Conservation (phyloP, 2,113 vertebrate species). For the Oostethus manadensis region DNA sequence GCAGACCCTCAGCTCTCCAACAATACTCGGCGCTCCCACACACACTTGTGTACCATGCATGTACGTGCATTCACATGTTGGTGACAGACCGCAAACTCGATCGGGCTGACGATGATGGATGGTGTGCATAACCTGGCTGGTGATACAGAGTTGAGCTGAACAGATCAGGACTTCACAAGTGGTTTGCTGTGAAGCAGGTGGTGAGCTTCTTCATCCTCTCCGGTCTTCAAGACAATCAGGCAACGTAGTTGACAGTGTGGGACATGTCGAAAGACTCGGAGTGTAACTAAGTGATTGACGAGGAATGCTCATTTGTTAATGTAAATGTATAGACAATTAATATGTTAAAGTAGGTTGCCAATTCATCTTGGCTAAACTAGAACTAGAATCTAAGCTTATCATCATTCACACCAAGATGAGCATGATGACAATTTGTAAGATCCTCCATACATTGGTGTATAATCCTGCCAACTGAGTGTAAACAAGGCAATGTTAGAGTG, state of each 20-base stretch:
- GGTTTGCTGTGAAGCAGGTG: slow-evolving; percentile 28
- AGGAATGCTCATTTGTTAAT: neutral
- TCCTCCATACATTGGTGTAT: slow-evolving; percentile 46
- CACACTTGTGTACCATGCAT: slow-evolving; percentile 26
- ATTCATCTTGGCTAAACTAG: slow-evolving; percentile 30
- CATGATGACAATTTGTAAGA: slow-evolving; percentile 56
- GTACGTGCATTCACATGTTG: slow-evolving; percentile 41
- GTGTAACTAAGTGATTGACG: no score
- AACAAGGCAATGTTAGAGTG: slow-evolving; percentile 68
- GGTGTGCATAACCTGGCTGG: slow-evolving; percentile 61
- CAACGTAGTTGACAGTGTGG: neutral
- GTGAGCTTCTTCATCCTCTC: neutral
- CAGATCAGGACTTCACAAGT: slow-evolving; percentile 60
- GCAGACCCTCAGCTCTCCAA: slow-evolving; percentile 65
- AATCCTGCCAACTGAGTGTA: slow-evolving; percentile 55
- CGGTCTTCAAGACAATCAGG: slow-evolving; percentile 8
- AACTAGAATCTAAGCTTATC: slow-evolving; percentile 31
- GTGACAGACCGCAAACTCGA: slow-evolving; percentile 70
- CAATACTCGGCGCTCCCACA: slow-evolving; percentile 55
- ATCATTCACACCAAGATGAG: slow-evolving; percentile 20
- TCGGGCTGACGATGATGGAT: slow-evolving; percentile 69
- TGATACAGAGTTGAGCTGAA: slow-evolving; percentile 67
- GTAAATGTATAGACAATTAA: slow-evolving; percentile 21
- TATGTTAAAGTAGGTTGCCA: slow-evolving; percentile 14
- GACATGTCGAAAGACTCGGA: slow-evolving; percentile 2